Evolutionary conservation across 2,888 invertebrate species (phyloP).

Genomic region (Gandaritis pyraliata): DNA sequence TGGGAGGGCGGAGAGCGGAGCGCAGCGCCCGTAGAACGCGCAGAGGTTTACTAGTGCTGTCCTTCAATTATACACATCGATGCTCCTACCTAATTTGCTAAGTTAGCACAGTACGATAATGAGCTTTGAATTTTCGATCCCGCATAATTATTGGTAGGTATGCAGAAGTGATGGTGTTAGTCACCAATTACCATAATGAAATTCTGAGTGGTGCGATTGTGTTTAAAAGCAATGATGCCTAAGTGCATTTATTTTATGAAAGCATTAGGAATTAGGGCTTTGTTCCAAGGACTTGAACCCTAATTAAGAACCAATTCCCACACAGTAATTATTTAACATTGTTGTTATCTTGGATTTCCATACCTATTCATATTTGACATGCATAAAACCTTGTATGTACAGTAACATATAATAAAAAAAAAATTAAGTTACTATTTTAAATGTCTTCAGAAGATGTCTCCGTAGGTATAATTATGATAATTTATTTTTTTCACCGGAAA

Average conservation of each 20-base stretch:
- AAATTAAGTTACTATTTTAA: too few species aligned
- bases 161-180: slow-evolving; percentile 34
- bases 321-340: too few species aligned
- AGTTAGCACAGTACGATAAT: slow-evolving; percentile 43
- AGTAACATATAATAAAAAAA: too few species aligned
- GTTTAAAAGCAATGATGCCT: too few species aligned
- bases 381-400: too few species aligned
- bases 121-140: slow-evolving; percentile 8
- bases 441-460: not conserved
- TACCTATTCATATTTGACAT: too few species aligned
- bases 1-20: slow-evolving; percentile 22
- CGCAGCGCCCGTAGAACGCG: slow-evolving; percentile 26
- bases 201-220: not conserved
- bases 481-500: too few species aligned
- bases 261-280: too few species aligned
- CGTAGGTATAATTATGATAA: not conserved
- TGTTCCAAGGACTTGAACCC: too few species aligned
- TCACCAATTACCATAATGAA: not conserved
- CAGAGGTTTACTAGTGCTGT: slow-evolving; percentile 57
- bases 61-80: slow-evolving; percentile 71
- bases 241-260: too few species aligned
- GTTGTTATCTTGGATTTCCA: too few species aligned
- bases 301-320: too few species aligned
- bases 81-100: slow-evolving; percentile 59
- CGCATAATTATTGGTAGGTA: slow-evolving; percentile 28